These are phyloP conservation scores for Sandelia bainsii DNA, from an alignment of 2,797 vertebrate species.

Conservation along the genomic window DNA sequence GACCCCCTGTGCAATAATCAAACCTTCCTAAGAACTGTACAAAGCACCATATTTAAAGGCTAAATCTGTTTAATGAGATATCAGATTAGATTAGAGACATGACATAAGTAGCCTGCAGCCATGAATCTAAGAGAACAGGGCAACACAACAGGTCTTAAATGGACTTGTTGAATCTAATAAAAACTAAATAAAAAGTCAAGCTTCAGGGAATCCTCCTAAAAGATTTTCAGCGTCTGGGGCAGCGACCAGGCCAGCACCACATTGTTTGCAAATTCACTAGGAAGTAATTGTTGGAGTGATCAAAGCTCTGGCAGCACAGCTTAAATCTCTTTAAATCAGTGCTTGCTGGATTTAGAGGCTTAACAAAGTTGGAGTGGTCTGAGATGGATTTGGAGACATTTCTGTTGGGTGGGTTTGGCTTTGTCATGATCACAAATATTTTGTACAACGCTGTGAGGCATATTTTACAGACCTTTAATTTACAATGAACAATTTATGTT, in stretches of 20 bases:
- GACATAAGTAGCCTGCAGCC: not conserved
- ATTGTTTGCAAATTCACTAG: conserved; percentile 58
- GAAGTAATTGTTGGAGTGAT: conserved; percentile 71
- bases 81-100: not conserved
- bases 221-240: conserved; percentile 34
- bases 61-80: conserved; percentile 10
- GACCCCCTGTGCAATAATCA: conserved; percentile 4
- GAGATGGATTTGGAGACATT: conserved; percentile 29
- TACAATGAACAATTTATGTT: too few relatives aligned
- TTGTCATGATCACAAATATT: conserved; percentile 1
- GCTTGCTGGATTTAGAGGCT: conserved; percentile 58
- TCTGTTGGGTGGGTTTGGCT: not conserved
- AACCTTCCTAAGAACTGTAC: not conserved
- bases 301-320: conserved; percentile 69
- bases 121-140: conserved; percentile 5
- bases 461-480: too few relatives aligned
- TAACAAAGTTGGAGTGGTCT: conserved; percentile 34
- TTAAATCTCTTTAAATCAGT: conserved; percentile 48
- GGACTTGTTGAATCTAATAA: conserved; percentile 13
- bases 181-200: conserved; percentile 22
- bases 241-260: conserved; percentile 46
- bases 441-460: not conserved
- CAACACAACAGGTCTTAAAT: not conserved
- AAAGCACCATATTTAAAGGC: conserved; percentile 1
- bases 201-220: conserved; percentile 45